Base-by-base conservation (phyloP, 2,888 invertebrate genomes). In the Lithosia quadra region DNA sequence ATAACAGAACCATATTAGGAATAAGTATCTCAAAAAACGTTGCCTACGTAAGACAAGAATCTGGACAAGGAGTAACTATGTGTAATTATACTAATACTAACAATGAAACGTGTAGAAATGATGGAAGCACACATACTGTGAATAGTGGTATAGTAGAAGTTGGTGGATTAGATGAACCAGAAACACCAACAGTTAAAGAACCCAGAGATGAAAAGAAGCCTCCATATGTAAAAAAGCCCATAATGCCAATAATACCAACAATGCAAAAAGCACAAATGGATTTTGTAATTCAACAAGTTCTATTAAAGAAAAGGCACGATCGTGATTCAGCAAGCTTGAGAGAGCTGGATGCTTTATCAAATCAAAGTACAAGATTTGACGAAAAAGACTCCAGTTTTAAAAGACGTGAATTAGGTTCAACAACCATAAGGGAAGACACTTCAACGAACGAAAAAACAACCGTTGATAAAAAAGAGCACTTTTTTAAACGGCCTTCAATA, bases 181-280 rank as follows among this genome's bases (percentile, higher is more conserved):
- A 7, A 61, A 72, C 77, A 33, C 72, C 73, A 39, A 71, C 63
- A 18, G 72, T 72, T 7, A 5, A 34, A 13, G 64, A 64, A 21
- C n/a, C 24, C n/a, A 64, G 21, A 39, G 71, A 73, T 21, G 71
- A 82, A 18, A 33, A 67, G 9, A 80, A 71, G 71, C 66, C 71
- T 1, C 8, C 63, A 21, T 73, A 67, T 64, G 5, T 68, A 2
- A 81, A 70, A 59, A 77, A 68, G 53, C 73, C 80, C 36, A 4
- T 61, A 11, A 39, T 24, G n/a, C 64, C 71, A 1, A 60, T 67
- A 34, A 67, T 69, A 57, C 73, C 76, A 2, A 24, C 72, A 21
- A 68, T 80, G 9, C 59, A 73, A 36, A 72, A 72, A 22, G 80
- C 79, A 55, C 84, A 86, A 77, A 87, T 88, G 81, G 78, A 82